phyloP scores from a whole-genome alignment of 2,113 vertebrate species.

The Archocentrus centrarchus region DNA sequence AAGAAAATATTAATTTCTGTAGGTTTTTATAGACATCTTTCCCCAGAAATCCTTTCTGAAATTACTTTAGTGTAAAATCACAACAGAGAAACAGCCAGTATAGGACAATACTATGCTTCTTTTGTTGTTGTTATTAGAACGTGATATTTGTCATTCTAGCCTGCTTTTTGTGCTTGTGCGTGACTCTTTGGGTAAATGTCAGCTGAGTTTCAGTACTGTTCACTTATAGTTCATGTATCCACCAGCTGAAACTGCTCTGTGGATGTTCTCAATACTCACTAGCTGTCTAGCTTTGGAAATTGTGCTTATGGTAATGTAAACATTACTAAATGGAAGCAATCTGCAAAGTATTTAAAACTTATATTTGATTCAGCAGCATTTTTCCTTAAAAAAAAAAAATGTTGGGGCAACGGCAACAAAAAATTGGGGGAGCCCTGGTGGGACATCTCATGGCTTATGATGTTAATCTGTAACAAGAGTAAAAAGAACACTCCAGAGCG shows the following conservation, averaged over 20 bases:
- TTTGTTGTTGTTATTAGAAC: not conserved
- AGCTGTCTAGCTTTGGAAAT: conserved; percentile 16
- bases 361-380: not conserved
- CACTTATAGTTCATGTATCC: not conserved
- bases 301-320: not conserved
- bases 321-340: not conserved
- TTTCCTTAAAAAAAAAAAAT: no score
- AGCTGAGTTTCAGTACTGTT: not conserved
- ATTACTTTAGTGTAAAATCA: not conserved
- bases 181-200: not conserved
- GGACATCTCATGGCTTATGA: not conserved
- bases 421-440: not conserved
- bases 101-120: not conserved
- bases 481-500: not conserved
- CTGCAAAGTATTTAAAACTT: not conserved
- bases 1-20: not conserved
- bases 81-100: not conserved
- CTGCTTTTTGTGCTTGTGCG: not conserved
- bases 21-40: not conserved
- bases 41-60: not conserved
- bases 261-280: not conserved
- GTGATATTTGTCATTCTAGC: no score
- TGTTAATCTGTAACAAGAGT: not conserved
- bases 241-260: not conserved
- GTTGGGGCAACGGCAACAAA: not conserved